These are phyloP conservation scores for Branchellion lobata DNA, from an alignment of 2,888 invertebrate genomes.

Conservation along the genomic window DNA sequence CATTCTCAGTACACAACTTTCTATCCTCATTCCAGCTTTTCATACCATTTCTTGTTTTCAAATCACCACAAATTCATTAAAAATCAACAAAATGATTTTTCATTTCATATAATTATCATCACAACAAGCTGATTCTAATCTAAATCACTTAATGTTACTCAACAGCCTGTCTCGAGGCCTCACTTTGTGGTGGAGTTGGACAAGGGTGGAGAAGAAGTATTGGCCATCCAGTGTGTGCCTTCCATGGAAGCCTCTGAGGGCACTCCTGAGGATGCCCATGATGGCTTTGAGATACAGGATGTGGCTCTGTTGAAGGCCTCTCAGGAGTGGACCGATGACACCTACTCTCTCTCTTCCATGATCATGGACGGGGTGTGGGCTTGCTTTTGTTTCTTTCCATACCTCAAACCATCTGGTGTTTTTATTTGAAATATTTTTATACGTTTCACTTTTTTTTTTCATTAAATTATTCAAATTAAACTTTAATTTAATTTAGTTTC, in stretches of 20 bases:
- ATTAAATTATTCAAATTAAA: neutral
- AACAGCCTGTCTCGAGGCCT: constrained; percentile 80
- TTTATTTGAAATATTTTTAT: no score
- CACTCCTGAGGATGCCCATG: constrained; percentile 52
- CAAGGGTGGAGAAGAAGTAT: constrained; percentile 72
- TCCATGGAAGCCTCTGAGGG: constrained; percentile 60
- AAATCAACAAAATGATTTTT: neutral
- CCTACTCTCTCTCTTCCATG: constrained; percentile 84
- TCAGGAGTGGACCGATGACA: constrained; percentile 82
- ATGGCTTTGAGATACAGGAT: constrained; percentile 76
- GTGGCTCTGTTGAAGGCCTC: constrained; percentile 74
- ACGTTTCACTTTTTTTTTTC: neutral
- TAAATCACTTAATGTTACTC: neutral
- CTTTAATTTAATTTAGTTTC: neutral
- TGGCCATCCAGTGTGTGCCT: constrained; percentile 83
- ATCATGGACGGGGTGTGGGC: constrained; percentile 85
- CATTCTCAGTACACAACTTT: neutral
- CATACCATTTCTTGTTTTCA: no score
- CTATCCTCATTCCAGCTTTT: no score
- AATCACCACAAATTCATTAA: no score
- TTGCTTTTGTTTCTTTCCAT: neutral
- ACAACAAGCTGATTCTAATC: no score
- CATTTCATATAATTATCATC: neutral
- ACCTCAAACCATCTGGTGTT: neutral
- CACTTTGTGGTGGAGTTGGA: constrained; percentile 84